Base-by-base conservation (phyloP, 2,113 vertebrate genomes). In the Clinocottus analis region DNA sequence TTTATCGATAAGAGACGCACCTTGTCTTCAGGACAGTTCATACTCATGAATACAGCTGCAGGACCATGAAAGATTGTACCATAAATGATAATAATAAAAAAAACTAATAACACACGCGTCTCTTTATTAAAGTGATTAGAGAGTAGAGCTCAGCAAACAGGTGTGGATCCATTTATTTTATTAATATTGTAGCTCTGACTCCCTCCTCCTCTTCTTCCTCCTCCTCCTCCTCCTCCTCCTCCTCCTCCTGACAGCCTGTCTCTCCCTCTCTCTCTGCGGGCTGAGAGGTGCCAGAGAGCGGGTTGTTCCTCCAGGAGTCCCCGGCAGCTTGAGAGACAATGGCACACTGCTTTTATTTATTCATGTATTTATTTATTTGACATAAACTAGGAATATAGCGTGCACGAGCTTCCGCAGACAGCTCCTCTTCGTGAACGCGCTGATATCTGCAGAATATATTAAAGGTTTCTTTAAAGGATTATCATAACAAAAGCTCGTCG, bases 401-500 rank as follows among this genome's bases (percentile, higher is more conserved):
- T 21, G 12, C 39, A 3, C 39, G 39, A 41, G 39, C 10, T 3
- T 41, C 10, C 12, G 73, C 59, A 55, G 79, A 81, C 85, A 66
- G 73, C 84, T 67, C 21, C 35, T 37, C 21, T 33, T 31, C 6
- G 84, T 76, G 73, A 37, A 60, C 75, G 8, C 43, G 56, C 49
- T 77, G 4, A 75, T 69, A 53, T 75, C 43, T n/a, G 68, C 61
- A 70, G 78, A 71, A 80, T 78, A 67, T 79, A 68, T 80, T 64
- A 33, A 3, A 49, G 49, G 27, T 21, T n/a, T n/a, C 9, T 76
- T 82, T 55, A 43, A 14, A 14, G 69, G 77, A 93, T 91, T 92
- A 85, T 85, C 90, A 85, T 89, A 88, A 93, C 91, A 87, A 94
- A 92, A 84, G 90, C 65, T 43, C 61, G 39, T 0, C 60, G 43